Percentiles rank a stretch among this genome's conserved stretches.
These are phyloP conservation scores for Eilema caniola DNA, from an alignment of 2,888 invertebrate genomes.

Conservation along the genomic window DNA sequence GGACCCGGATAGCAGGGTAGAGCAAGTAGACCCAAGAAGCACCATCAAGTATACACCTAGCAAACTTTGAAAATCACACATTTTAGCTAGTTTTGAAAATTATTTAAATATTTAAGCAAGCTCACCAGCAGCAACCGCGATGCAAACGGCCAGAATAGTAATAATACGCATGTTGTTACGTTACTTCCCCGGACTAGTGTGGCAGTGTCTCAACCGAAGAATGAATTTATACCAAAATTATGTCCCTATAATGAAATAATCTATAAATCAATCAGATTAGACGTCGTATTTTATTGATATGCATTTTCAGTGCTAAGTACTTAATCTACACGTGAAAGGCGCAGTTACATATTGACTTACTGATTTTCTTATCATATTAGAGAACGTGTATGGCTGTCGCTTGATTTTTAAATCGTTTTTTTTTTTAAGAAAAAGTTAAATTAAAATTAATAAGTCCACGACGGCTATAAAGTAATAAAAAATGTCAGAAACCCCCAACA, in stretches of 20 bases:
- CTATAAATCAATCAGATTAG: background rate
- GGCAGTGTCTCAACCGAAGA: slow-evolving; percentile 47
- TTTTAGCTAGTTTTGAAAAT: background rate
- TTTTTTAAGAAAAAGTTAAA: no score
- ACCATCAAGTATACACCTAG: no score
- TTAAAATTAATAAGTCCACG: no score
- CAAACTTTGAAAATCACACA: no score
- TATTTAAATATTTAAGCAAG: background rate
- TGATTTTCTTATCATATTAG: no score
- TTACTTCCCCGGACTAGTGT: background rate
- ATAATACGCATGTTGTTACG: slow-evolving; percentile 4
- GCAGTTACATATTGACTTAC: no score
- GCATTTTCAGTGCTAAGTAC: background rate
- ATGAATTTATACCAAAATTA: slow-evolving; percentile 43
- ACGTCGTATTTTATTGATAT: background rate
- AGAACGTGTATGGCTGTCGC: no score
- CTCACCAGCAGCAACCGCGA: slow-evolving; percentile 3
- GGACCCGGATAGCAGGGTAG: no score
- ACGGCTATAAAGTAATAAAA: no score
- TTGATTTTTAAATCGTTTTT: no score
- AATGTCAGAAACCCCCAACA: no score
- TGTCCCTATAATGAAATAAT: background rate
- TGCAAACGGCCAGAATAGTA: background rate
- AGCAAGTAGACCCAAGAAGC: no score
- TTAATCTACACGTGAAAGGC: background rate